Evolutionary conservation across 2,888 invertebrate genomes (phyloP), one percentile per base, ranked within the genome.

Genomic region (Xestia ashworthii): DNA sequence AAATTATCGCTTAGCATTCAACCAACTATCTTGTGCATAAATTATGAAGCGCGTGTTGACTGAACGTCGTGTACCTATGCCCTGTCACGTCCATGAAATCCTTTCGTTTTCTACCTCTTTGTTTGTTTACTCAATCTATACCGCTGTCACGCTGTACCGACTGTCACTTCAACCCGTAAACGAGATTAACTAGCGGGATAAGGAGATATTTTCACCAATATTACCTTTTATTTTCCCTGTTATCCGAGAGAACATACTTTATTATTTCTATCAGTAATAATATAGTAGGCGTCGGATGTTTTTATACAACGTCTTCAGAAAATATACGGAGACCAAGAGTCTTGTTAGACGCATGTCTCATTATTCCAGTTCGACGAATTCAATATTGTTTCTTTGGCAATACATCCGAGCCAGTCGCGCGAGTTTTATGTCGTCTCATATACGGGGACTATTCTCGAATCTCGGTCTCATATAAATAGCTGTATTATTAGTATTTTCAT

Each of bases 341-440:
- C 86, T 87, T 86, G 89, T 89, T 89, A 89, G 83, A 81, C 81
- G 82, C 82, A 80, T 86, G 86, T 87, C 87, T 90, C 85, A 91
- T 91, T 91, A 92, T 92, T 90, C 90, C 90, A 87, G 87, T 89
- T 91, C 89, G 86, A 83, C 84, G 88, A 88, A 89, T 89, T 89
- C 88, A 87, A 90, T 91, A 91, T 90, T 91, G 89, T 92, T 91
- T 90, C 88, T 91, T 90, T 91, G 88, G 89, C 88, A 89, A 89
- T 91, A 90, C 89, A 87, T 90, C 82, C 84, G 88, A 88, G 87
- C 82, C 84, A 85, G 87, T 87, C 84, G 81, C 84, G 81, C 81
- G 83, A 89, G 78, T 86, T 88, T 87, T 83, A 84, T 82, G 79
- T 85, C 84, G 74, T 81, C 82, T 87, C 76, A 76, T 82, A 76